Percentiles rank a stretch among this genome's conserved stretches.
These are phyloP conservation scores for Aphidius colemani DNA, from an alignment of 2,888 invertebrate species.

Conservation along the genomic window DNA sequence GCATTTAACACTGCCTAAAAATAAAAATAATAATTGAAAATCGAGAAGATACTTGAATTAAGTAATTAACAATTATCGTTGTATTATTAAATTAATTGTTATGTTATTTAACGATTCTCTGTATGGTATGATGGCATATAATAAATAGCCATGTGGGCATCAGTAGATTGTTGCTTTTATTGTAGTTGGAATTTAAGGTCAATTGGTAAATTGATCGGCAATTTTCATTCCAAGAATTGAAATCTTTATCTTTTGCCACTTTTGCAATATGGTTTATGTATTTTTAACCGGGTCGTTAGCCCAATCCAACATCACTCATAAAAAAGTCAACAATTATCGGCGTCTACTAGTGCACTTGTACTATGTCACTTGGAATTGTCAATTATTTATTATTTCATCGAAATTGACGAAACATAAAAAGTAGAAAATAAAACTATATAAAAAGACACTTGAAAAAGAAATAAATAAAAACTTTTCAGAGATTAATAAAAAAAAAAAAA, in stretches of 20 bases:
- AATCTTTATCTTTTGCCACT: conserved; percentile 45
- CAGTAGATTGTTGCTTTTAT: conserved; percentile 48
- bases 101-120: not conserved
- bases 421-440: too few relatives aligned
- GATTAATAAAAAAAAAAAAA: too few relatives aligned
- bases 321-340: conserved; percentile 54
- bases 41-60: not conserved
- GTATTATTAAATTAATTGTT: conserved; percentile 1
- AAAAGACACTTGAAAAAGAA: too few relatives aligned
- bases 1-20: too few relatives aligned
- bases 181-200: conserved; percentile 54
- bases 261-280: too few relatives aligned
- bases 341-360: conserved; percentile 51
- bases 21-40: too few relatives aligned
- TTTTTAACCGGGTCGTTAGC: too few relatives aligned
- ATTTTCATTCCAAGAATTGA: conserved; percentile 54
- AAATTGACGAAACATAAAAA: too few relatives aligned
- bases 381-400: too few relatives aligned
- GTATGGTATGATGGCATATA: not conserved
- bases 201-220: conserved; percentile 57
- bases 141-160: conserved; percentile 39
- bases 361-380: conserved; percentile 38
- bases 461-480: too few relatives aligned
- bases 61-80: conserved; percentile 17
- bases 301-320: conserved; percentile 36